Evolutionary conservation across 2,113 vertebrate species (phyloP).

Genomic region (Leucoraja erinaceus): DNA sequence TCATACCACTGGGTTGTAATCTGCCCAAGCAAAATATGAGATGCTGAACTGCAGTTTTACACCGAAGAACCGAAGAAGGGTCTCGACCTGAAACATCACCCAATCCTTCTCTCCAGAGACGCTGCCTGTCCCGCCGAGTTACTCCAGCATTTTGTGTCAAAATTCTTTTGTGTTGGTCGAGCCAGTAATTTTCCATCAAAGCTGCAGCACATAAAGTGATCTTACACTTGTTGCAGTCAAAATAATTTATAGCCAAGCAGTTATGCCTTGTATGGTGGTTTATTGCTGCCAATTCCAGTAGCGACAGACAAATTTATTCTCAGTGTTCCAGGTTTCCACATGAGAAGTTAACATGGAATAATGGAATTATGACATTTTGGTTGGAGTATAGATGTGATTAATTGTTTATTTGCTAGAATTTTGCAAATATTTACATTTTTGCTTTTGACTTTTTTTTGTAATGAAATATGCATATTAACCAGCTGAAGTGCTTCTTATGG

Average conservation of each 20-base stretch:
- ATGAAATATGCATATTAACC: no score
- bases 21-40: no score
- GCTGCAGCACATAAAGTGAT: neutral
- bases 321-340: neutral
- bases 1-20: no score
- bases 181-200: constrained; percentile 10
- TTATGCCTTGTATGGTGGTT: neutral
- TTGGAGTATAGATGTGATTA: neutral
- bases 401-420: neutral
- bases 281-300: neutral
- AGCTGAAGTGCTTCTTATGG: no score
- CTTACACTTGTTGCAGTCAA: neutral
- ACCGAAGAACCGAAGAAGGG: no score
- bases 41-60: no score
- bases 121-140: no score
- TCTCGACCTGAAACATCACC: no score
- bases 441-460: neutral
- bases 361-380: neutral
- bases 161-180: neutral
- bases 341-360: neutral
- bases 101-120: no score
- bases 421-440: constrained; percentile 13
- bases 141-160: no score
- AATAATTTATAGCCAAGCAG: constrained; percentile 3
- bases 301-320: neutral